phyloP scores from a whole-genome alignment of 2,888 invertebrate genomes.

The Pristionchus maxplancki region DNA sequence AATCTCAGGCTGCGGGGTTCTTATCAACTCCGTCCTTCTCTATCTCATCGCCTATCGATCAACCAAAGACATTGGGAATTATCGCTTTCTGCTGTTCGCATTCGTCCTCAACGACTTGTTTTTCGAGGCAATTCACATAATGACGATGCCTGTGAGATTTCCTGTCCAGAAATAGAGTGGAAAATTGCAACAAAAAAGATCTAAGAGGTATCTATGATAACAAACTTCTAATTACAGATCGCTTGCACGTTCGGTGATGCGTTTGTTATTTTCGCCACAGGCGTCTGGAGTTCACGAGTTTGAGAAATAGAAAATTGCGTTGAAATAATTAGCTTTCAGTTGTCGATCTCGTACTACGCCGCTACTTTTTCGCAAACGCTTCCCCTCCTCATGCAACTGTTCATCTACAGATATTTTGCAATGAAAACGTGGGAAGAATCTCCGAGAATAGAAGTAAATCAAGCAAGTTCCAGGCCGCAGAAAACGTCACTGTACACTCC shows the following conservation, averaged over 20 bases:
- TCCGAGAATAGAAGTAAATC: neutral
- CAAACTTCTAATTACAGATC: neutral
- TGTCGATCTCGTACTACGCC: neutral
- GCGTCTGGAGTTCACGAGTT: neutral
- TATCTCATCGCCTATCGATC: neutral
- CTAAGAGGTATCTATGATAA: neutral
- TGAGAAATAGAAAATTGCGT: neutral
- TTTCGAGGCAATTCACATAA: neutral
- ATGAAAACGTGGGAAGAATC: neutral
- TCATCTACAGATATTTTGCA: neutral
- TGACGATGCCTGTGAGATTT: neutral
- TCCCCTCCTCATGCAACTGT: neutral
- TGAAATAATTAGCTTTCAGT: neutral
- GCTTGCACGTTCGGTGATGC: conserved; percentile 4
- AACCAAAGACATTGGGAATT: neutral
- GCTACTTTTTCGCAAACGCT: neutral
- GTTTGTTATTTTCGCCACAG: neutral
- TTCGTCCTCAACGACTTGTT: neutral
- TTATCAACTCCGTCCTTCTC: neutral
- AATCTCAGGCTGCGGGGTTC: too few species aligned
- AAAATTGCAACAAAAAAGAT: too few species aligned
- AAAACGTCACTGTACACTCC: neutral
- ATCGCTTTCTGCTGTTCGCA: neutral
- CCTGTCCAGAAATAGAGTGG: too few species aligned
- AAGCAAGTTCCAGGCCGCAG: neutral